phyloP scores from a whole-genome alignment of 2,113 vertebrate genomes.

The Ursus arctos region DNA sequence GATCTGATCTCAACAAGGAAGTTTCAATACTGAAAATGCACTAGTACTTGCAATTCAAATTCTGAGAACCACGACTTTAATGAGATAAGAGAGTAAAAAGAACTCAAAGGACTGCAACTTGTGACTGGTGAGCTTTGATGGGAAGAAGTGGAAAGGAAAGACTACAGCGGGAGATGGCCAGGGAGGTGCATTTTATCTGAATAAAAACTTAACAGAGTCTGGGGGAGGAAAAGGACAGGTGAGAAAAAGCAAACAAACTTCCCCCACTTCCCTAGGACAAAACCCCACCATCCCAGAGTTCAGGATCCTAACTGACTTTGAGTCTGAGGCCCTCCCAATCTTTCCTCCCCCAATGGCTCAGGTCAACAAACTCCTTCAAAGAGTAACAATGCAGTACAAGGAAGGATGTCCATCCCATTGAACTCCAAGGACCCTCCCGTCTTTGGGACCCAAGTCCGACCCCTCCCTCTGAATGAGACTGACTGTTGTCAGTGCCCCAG shows the following conservation, averaged over 20 bases:
- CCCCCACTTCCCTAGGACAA: background rate
- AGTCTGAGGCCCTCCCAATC: background rate
- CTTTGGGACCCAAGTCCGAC: background rate
- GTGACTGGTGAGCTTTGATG: background rate
- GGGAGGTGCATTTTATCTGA: background rate
- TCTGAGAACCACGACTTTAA: background rate
- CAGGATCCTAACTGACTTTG: background rate
- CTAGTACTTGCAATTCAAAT: background rate
- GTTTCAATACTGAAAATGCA: background rate
- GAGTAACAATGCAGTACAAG: conserved; percentile 33
- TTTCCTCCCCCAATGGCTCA: background rate
- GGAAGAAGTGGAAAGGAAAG: background rate
- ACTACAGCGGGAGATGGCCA: accelerated
- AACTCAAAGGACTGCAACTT: background rate
- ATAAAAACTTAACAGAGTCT: background rate
- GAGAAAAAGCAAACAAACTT: background rate
- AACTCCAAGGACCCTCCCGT: background rate
- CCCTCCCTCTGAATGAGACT: background rate
- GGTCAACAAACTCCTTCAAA: background rate
- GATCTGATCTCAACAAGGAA: background rate
- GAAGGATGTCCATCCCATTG: background rate
- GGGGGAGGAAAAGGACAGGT: background rate
- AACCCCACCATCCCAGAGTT: background rate
- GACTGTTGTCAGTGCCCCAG: background rate
- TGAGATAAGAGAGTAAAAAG: background rate